phyloP scores from a whole-genome alignment of 2,888 invertebrate species.

The Drosophila barbarae region DNA sequence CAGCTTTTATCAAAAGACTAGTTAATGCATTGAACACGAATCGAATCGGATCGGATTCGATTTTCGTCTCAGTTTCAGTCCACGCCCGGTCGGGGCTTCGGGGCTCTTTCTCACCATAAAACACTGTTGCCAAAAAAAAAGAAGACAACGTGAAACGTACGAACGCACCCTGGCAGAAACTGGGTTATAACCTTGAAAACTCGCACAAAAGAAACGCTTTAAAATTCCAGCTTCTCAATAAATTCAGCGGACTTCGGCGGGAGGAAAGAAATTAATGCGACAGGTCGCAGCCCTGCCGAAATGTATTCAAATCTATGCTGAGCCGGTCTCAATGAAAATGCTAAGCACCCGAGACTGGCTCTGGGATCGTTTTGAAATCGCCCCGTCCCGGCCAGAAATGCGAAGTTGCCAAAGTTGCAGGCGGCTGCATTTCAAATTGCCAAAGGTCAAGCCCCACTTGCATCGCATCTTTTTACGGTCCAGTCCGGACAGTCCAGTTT shows the following conservation, averaged over 20 bases:
- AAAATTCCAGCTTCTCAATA: slow-evolving; percentile 60
- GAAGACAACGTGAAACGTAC: slow-evolving; percentile 20
- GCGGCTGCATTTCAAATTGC: slow-evolving; percentile 62
- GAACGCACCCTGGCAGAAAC: slow-evolving; percentile 64
- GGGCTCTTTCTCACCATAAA: slow-evolving; percentile 63
- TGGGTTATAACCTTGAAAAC: slow-evolving; percentile 73
- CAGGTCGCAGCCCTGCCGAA: slow-evolving; percentile 25
- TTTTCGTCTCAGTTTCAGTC: slow-evolving; percentile 49
- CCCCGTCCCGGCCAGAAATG: slow-evolving; percentile 24
- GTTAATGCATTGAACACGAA: slow-evolving; percentile 56
- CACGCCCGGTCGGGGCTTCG: neutral
- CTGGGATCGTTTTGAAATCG: slow-evolving; percentile 55
- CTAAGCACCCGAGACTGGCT: slow-evolving; percentile 42
- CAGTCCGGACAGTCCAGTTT: slow-evolving; percentile 32
- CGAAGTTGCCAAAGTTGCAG: slow-evolving; percentile 17
- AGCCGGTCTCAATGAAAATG: slow-evolving; percentile 63
- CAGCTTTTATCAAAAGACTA: slow-evolving; percentile 44
- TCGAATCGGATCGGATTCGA: slow-evolving; percentile 51
- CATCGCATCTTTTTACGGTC: slow-evolving; percentile 32
- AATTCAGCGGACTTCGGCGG: slow-evolving; percentile 50
- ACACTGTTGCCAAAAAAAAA: slow-evolving; percentile 52
- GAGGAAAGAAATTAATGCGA: slow-evolving; percentile 50
- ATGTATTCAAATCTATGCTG: slow-evolving; percentile 57
- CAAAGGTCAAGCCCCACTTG: slow-evolving; percentile 68
- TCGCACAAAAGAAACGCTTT: slow-evolving; percentile 58